Base-by-base conservation (phyloP, 2,888 invertebrate genomes). In the Cabera pusaria region DNA sequence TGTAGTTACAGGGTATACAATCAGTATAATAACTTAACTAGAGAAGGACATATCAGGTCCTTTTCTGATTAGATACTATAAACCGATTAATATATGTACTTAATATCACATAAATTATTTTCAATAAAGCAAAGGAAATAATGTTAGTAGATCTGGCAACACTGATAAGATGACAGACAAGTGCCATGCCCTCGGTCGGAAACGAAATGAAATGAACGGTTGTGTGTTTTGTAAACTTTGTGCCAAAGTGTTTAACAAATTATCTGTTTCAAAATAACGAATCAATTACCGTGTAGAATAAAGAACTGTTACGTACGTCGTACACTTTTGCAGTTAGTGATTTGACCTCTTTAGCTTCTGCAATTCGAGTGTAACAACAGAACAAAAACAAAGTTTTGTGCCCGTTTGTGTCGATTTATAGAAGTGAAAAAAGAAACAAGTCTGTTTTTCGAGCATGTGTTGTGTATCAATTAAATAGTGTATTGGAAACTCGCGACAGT, bases 181-280 rank as follows among this genome's bases (percentile, higher is more conserved):
- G 64, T 67, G 60, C 63, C 69, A 65, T 72, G 72, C 65, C 64
- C 63, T 59, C 56, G 46, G 5, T 4, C 5, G 16, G n/a, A n/a
- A n/a, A n/a, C n/a, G n/a, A n/a, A n/a, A n/a, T 3, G 10, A 42
- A 44, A 44, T 55, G 51, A 14, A 54, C 51, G 61, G 50, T 49
- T 60, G 51, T 64, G 61, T 74, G 74, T 74, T 75, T 76, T 70
- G 66, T 73, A 72, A 78, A 78, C 74, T 77, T 72, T 68, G 59
- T 64, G 64, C 63, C 66, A 64, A 64, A 63, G 59, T 62, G 57
- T 58, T 68, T 55, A 51, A 65, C 62, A 11, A 20, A 2, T 4
- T 28, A 32, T 27, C 22, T 9, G 25, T 75, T 75, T 68, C 56
- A 55, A 68, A 74, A 67, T 64, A 68, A 49, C 62, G n/a, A n/a